Conservation (phyloP, 2,888 invertebrate species). For the Thyatira batis region DNA sequence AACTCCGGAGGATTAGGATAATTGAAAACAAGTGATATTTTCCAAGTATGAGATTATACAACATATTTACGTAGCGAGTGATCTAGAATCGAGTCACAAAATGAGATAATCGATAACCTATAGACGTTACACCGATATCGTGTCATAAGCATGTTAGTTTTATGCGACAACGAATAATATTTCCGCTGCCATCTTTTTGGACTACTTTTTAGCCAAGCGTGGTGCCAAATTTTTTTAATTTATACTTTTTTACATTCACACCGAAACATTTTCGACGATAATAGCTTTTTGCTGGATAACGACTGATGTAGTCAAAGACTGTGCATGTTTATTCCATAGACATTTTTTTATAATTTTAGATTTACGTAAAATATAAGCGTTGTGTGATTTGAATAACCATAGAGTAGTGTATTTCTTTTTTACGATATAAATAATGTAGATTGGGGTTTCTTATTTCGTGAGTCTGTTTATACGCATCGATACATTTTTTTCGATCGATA, state of each 20-base stretch:
- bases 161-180: constrained; percentile 49
- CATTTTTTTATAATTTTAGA: constrained; percentile 37
- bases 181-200: constrained; percentile 48
- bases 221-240: constrained; percentile 61
- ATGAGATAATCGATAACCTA: constrained; percentile 8
- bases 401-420: constrained; percentile 36
- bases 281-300: constrained; percentile 34
- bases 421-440: constrained; percentile 17
- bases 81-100: constrained; percentile 16
- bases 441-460: constrained; percentile 8
- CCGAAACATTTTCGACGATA: constrained; percentile 8
- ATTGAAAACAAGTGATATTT: constrained; percentile 31
- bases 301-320: constrained; percentile 58
- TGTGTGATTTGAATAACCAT: constrained; percentile 64
- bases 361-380: constrained; percentile 44
- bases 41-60: constrained; percentile 18
- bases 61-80: constrained; percentile 12
- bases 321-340: constrained; percentile 45
- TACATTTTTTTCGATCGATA: constrained; percentile 4
- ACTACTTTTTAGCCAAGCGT: constrained; percentile 35
- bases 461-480: constrained; percentile 1
- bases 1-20: constrained; percentile 14
- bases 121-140: constrained; percentile 24
- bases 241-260: constrained; percentile 12
- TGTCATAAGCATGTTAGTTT: constrained; percentile 27